phyloP scores from a whole-genome alignment of 2,888 invertebrate genomes.

The Biston stratarius region DNA sequence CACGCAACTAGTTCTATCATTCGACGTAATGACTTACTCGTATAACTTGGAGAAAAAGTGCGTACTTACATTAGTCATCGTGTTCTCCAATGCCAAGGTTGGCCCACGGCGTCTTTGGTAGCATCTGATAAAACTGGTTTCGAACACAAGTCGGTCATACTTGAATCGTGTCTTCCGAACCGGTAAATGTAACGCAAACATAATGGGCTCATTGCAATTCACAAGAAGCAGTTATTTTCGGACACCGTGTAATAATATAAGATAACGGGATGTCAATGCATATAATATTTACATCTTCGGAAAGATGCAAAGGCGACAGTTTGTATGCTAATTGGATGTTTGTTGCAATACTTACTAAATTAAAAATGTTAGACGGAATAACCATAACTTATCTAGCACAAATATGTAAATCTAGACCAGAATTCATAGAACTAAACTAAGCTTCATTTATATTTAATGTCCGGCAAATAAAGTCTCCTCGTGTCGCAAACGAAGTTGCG shows the following conservation, averaged over 20 bases:
- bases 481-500: too few species aligned
- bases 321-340: conserved; percentile 12
- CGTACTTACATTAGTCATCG: conserved; percentile 68
- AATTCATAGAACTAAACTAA: conserved; percentile 4
- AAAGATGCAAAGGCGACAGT: conserved; percentile 5
- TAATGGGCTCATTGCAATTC: conserved; percentile 39
- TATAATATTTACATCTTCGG: conserved; percentile 22
- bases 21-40: conserved; percentile 54
- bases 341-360: conserved; percentile 16
- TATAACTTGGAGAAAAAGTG: conserved; percentile 48
- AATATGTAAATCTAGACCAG: conserved; percentile 17
- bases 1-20: conserved; percentile 52
- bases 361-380: conserved; percentile 21
- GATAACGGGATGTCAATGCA: conserved; percentile 33
- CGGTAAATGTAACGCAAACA: conserved; percentile 47
- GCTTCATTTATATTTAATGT: neutral
- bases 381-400: conserved; percentile 16
- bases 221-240: conserved; percentile 34
- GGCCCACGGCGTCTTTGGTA: conserved; percentile 60
- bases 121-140: conserved; percentile 68
- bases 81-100: conserved; percentile 82
- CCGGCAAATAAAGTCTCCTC: neutral
- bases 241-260: conserved; percentile 32
- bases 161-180: conserved; percentile 40
- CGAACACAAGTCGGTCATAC: conserved; percentile 61